Evolutionary conservation across 2,888 invertebrate genomes (phyloP), one percentile per base, ranked within the genome.

Genomic region (Lepidonotus clava): DNA sequence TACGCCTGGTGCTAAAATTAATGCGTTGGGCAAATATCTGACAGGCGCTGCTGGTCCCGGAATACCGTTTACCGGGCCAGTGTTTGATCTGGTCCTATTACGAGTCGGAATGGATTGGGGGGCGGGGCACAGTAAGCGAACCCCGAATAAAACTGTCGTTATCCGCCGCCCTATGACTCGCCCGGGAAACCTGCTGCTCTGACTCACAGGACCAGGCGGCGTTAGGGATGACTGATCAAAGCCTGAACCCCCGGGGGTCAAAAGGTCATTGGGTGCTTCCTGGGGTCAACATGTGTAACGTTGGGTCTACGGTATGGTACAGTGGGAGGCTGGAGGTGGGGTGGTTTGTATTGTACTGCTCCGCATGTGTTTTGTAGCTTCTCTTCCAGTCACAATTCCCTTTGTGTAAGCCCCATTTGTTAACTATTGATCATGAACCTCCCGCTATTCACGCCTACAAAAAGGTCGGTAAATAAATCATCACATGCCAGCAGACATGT

Each of bases 221-320:
- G 71, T 71, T 71, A 71, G 34, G 71, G 71, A 71, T 71, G 34
- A 71, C 71, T 71, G 71, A 71, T 71, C 71, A 71, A 71, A 71
- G 71, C 71, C 38, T 21, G 36, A 71, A 24, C 28, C 24, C 36
- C 56, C 1, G 1, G 36, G 38, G 34, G 71, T 71, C 71, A 71
- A 71, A 71, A 38, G 71, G 71, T 71, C 71, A 71, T 38, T 14
- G 2, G 28, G 28, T 61, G 71, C 71, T 38, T 21, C 71, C 38
- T 14, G 36, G n/a, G 71, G 71, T 71, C 71, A 71, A n/a, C 24
- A 18, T 2, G 21, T 4, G 61, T 28, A 61, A n/a, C n/a, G n/a
- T n/a, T n/a, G n/a, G n/a, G n/a, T n/a, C n/a, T n/a, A n/a, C n/a
- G n/a, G n/a, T n/a, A n/a, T n/a, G n/a, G n/a, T n/a, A n/a, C n/a